A percentile compares a stretch with the other conserved stretches of the same genome.
These are phyloP conservation scores for Aspiorhynchus laticeps DNA, from an alignment of 2,113 vertebrate genomes.

Conservation along the genomic window DNA sequence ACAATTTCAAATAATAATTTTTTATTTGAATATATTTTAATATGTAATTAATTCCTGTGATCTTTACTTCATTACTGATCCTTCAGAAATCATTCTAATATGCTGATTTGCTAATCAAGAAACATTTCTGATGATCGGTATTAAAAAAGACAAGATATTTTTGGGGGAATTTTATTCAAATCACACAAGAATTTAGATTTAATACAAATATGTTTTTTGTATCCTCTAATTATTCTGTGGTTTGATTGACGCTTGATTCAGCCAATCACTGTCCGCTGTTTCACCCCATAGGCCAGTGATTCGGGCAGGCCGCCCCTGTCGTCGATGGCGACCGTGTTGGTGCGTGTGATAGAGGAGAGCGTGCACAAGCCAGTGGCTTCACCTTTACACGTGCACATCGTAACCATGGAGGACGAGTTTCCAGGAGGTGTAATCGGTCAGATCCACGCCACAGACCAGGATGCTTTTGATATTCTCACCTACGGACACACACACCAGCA, in stretches of 20 bases:
- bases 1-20: too few species aligned
- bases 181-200: too few species aligned
- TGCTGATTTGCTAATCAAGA: neutral
- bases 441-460: conserved; percentile 93
- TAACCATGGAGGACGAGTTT: conserved; percentile 98
- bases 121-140: neutral
- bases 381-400: conserved; percentile 91
- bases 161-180: too few species aligned
- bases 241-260: neutral
- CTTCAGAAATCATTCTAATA: neutral
- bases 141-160: too few species aligned
- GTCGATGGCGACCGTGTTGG: conserved; percentile 81
- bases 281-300: conserved; percentile 81
- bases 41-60: neutral
- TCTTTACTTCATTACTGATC: too few species aligned
- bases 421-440: conserved; percentile 96
- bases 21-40: neutral
- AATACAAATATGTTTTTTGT: too few species aligned
- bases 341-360: conserved; percentile 95
- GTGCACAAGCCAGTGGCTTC: conserved; percentile 89
- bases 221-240: too few species aligned
- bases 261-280: neutral
- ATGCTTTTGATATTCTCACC: conserved; percentile 91
- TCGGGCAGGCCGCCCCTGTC: conserved; percentile 87
- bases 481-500: conserved; percentile 89